Evolutionary conservation across 2,797 vertebrate genomes (phyloP).

Genomic region (Nasua narica): DNA sequence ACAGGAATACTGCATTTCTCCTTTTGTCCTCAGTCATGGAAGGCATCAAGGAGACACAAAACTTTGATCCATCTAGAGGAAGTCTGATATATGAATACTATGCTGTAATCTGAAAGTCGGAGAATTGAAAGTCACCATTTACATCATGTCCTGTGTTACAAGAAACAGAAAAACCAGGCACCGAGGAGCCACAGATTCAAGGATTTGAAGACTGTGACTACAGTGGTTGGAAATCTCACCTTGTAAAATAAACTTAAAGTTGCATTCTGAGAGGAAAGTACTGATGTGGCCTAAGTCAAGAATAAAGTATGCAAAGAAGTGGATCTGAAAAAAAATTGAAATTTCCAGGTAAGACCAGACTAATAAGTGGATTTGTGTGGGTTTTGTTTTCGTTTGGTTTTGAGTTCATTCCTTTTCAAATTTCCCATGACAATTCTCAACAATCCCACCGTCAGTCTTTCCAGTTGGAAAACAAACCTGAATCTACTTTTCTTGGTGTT

Average conservation of each 20-base stretch:
- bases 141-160: slow-evolving; percentile 6
- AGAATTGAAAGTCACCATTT: background rate
- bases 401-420: slow-evolving; percentile 15
- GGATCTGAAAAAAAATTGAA: background rate
- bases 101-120: background rate
- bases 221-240: background rate
- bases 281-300: background rate
- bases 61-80: background rate
- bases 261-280: background rate
- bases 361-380: background rate
- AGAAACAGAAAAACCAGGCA: background rate
- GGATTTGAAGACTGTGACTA: background rate
- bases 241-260: slow-evolving; percentile 21
- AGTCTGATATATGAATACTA: background rate
- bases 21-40: background rate
- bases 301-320: slow-evolving; percentile 9
- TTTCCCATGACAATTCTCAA: background rate
- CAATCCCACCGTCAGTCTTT: background rate
- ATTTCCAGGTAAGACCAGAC: slow-evolving; percentile 3
- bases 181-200: background rate
- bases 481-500: background rate
- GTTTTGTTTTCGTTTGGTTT: slow-evolving; percentile 21
- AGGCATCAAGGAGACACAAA: slow-evolving; percentile 8
- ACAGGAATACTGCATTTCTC: background rate
- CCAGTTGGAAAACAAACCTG: background rate